Base-by-base conservation (phyloP, 1,140 invertebrate genomes). In the Schlechtendalia chinensis region DNA sequence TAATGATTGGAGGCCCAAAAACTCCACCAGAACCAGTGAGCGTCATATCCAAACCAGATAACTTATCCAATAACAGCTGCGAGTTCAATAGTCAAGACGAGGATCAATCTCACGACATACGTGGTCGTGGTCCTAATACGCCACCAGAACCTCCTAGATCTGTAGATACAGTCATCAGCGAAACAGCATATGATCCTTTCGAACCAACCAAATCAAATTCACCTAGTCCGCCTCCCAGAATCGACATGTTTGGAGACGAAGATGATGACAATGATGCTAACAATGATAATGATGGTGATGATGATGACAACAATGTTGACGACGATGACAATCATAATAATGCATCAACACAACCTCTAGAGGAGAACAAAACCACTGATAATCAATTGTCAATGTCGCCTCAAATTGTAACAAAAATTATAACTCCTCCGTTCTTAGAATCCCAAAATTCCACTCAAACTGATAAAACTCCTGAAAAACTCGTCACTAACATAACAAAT, bases 141-240 rank as follows among this genome's bases (percentile, higher is more conserved):
- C 90, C 89, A 5, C 89, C 89, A 0, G 90, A 90, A 82, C 90
- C 89, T 0, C 90, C 89, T 81, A 82, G 67, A 32, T 83, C 82
- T 56, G 82, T 83, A 14, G 81, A 82, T 39, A 85, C 84, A 1
- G 83, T 84, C 0, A 88, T 87, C 24, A 89, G 89, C 5, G 89
- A 89, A 14, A 91, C 91, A 6, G 91, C 90, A 5, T 95, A 95
- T 85, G 93, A 95, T 90, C 94, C 94, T 1, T 95, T 94, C 84
- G 93, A 94, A 84, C 93, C 93, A 1, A 94, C 93, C 1, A 93
- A 93, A 84, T 94, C 93, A 5, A 88, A 93, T 4, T 93, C 92
- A 0, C 86, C 87, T 0, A 85, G 86, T 29, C 84, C 84, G 50
- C 79, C 77, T 0, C 77, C 82, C 5, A 67, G 69, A 59, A 82